phyloP scores from a whole-genome alignment of 2,113 vertebrate genomes.

The Phyllopteryx taeniolatus region DNA sequence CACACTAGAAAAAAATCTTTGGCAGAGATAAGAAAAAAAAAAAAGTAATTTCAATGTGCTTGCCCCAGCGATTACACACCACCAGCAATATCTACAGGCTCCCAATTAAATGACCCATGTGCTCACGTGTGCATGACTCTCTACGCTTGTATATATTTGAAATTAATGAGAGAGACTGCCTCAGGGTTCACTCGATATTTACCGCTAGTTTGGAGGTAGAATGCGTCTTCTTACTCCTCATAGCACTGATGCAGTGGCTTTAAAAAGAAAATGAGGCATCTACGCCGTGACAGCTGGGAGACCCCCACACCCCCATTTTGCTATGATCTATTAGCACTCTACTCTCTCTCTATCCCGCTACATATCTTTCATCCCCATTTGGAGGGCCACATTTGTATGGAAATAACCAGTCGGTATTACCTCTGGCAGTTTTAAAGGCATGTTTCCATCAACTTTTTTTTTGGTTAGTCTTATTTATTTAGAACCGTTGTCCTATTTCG shows the following conservation, averaged over 20 bases:
- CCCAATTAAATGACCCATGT: constrained; percentile 44
- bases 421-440: constrained; percentile 61
- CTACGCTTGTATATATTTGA: constrained; percentile 40
- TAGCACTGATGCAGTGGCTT: constrained; percentile 23
- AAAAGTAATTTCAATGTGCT: constrained; percentile 47
- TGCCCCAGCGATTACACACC: constrained; percentile 59
- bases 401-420: constrained; percentile 64
- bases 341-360: constrained; percentile 38
- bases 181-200: constrained; percentile 43
- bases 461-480: constrained; percentile 44
- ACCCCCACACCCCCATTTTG: neutral
- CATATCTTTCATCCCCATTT: constrained; percentile 50
- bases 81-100: constrained; percentile 30
- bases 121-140: constrained; percentile 39
- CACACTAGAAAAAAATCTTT: neutral
- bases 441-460: constrained; percentile 53
- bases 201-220: constrained; percentile 23
- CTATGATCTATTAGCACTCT: constrained; percentile 19
- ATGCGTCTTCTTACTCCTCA: constrained; percentile 8
- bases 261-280: constrained; percentile 42
- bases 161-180: constrained; percentile 61
- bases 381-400: constrained; percentile 65
- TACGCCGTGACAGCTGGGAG: constrained; percentile 43
- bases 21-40: neutral
- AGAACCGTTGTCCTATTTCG: constrained; percentile 31